A percentile compares a stretch with the other conserved stretches of the same genome.
Conservation (phyloP, 1,140 invertebrate species). For the Nasonia longicornis region DNA sequence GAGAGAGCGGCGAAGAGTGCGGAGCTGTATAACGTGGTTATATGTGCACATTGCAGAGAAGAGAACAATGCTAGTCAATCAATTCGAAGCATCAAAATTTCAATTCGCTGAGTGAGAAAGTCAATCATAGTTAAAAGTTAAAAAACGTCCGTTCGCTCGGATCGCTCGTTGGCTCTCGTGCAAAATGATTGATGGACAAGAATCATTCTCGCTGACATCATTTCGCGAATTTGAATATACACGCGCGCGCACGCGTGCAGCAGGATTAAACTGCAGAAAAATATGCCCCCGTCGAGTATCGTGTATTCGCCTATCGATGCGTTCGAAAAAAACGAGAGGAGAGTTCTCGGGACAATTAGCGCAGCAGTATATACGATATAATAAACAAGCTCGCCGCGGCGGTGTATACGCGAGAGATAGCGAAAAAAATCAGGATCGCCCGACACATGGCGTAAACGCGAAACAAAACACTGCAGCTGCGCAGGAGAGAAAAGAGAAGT, state of each 20-base stretch:
- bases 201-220: neutral
- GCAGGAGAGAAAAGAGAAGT: neutral
- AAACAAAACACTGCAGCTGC: constrained; percentile 5
- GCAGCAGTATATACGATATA: neutral
- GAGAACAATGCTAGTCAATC: neutral
- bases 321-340: neutral
- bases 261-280: neutral
- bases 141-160: neutral
- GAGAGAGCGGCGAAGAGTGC: too few relatives aligned
- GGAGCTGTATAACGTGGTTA: neutral
- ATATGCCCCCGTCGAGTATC: neutral
- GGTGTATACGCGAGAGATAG: neutral
- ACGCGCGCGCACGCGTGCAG: neutral
- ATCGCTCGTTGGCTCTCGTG: neutral
- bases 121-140: constrained; percentile 4
- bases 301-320: too few relatives aligned
- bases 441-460: neutral
- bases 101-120: constrained; percentile 1
- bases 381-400: neutral
- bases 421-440: constrained; percentile 19
- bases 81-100: neutral
- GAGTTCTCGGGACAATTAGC: neutral
- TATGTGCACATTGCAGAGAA: neutral
- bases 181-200: neutral
- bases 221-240: neutral